These are phyloP conservation scores for Saguinus imperator DNA, from an alignment of 2,113 vertebrate species.

Conservation along the genomic window DNA sequence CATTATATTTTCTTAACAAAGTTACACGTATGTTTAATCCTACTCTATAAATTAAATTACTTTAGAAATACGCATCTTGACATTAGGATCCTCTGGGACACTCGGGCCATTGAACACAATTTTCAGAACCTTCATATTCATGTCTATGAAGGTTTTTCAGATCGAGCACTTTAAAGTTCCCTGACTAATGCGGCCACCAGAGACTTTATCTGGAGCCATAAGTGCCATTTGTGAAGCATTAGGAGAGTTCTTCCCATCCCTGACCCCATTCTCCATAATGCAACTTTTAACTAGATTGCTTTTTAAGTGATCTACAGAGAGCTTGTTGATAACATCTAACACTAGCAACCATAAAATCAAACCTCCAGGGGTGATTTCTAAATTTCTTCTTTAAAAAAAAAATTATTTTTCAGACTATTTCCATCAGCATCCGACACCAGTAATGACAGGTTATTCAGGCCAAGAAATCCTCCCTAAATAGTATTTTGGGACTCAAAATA, in stretches of 20 bases:
- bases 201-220: background rate
- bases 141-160: background rate
- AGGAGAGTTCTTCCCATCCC: background rate
- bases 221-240: background rate
- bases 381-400: background rate
- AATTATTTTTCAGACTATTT: background rate
- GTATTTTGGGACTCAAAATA: background rate
- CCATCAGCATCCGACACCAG: background rate
- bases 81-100: background rate
- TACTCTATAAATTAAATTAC: background rate
- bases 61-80: background rate
- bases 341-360: background rate
- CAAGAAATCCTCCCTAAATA: background rate
- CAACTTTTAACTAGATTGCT: background rate
- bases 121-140: conserved; percentile 1
- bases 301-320: background rate
- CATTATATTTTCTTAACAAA: background rate
- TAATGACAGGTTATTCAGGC: background rate
- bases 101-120: background rate
- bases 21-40: background rate
- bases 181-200: background rate
- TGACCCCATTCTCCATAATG: background rate
- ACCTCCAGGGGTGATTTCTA: background rate
- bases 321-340: background rate
- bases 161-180: background rate